Evolutionary conservation across 2,797 vertebrate genomes (phyloP).

Genomic region (Lepidocolaptes lacrymiger): DNA sequence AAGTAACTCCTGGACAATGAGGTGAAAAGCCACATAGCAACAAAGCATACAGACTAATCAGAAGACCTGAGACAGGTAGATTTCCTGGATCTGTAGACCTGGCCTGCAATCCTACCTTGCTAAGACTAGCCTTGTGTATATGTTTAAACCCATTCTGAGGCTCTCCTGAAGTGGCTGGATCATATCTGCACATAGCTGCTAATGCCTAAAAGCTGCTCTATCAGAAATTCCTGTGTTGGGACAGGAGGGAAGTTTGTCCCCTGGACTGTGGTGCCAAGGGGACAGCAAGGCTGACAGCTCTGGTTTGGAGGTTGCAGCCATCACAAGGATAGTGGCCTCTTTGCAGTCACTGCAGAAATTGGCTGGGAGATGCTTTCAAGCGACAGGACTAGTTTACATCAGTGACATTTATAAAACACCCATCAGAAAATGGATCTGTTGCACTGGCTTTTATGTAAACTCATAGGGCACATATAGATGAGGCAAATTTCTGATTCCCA

Average conservation of each 20-base stretch:
- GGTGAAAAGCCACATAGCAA: neutral
- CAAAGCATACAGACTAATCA: neutral
- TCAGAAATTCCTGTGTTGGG: neutral
- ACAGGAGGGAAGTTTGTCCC: neutral
- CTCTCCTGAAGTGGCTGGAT: neutral
- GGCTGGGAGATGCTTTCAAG: neutral
- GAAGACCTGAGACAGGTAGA: neutral
- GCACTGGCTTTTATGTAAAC: neutral
- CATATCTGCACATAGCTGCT: neutral
- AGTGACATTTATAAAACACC: neutral
- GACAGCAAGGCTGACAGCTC: neutral
- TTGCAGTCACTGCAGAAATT: neutral
- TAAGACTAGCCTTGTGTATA: neutral
- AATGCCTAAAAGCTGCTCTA: neutral
- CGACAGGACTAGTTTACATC: neutral
- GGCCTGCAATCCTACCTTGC: neutral
- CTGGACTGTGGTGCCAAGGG: neutral
- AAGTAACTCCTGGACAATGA: neutral
- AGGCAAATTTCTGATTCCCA: neutral
- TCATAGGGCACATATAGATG: neutral
- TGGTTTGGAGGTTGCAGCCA: neutral
- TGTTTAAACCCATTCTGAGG: neutral
- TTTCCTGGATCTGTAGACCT: neutral
- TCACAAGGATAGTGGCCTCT: neutral
- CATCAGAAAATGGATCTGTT: neutral